Evolutionary conservation across 2,113 vertebrate genomes (phyloP), one percentile per base, ranked within the genome.

Genomic region (Pagrus major): DNA sequence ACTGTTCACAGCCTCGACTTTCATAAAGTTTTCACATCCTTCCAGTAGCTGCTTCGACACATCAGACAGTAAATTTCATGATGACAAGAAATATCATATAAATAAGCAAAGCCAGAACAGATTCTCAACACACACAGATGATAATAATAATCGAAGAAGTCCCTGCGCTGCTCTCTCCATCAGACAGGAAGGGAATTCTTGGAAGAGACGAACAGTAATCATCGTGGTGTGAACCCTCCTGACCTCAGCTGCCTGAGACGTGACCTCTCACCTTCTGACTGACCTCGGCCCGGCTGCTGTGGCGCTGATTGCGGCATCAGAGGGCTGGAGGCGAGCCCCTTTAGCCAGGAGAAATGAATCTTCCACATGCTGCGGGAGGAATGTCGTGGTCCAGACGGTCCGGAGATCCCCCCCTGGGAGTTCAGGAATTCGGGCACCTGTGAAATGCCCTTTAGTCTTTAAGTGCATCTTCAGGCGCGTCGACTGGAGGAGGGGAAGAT

Each of bases 371-470:
- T 75, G 71, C 79, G 20, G 47, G 60, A 86, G 84, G 86, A 88
- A 90, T 89, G 88, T 85, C 59, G 44, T 1, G 55, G 44, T 78
- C 52, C 87, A 88, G 89, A 88, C 80, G 16, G 67, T 37, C 49
- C 20, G 42, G 71, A 86, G 63, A 51, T 74, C 47, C 71, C 77
- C n/a, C 37, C 47, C 23, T 10, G 47, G 76, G 81, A 81, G 56
- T 71, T 81, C n/a, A 79, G 69, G 81, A 88, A 90, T 92, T 55
- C 21, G 9, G 61, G 78, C 89, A 90, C 90, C 91, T 89, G 90
- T 88, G 84, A 87, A 83, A 63, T 75, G 63, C 59, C 65, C 71
- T 81, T 78, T 59, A 56, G 58, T 76, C n/a, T 69, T n/a, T 21
- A 35, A 78, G 52, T 46, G 59, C 23, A 65, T 79, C 31, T 74